Conservation (phyloP, 2,797 vertebrate genomes). For the Iguana delicatissima region DNA sequence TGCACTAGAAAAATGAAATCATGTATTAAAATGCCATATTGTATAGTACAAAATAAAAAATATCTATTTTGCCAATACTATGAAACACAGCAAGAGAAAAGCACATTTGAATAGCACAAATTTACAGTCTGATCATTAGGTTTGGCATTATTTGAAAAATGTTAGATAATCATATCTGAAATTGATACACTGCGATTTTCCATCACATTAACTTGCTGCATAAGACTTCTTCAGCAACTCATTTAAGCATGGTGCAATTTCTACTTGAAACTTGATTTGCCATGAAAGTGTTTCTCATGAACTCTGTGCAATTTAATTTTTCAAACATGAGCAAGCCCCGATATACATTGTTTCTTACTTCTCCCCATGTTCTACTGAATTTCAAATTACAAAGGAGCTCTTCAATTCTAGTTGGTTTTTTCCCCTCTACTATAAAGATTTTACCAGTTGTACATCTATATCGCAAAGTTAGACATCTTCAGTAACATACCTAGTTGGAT, state of each 20-base stretch:
- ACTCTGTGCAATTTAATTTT: conserved; percentile 48
- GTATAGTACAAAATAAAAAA: conserved; percentile 70
- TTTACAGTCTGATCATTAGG: conserved; percentile 70
- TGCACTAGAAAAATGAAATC: conserved; percentile 66
- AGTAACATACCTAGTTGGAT: conserved; percentile 47
- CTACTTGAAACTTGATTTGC: conserved; percentile 68
- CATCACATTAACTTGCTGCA: conserved; percentile 72
- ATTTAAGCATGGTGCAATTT: conserved; percentile 69
- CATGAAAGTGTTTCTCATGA: conserved; percentile 34
- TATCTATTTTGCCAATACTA: conserved; percentile 73
- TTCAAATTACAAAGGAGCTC: conserved; percentile 19
- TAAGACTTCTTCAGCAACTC: conserved; percentile 67
- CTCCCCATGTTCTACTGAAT: conserved; percentile 50
- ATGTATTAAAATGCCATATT: conserved; percentile 66
- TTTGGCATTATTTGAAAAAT: conserved; percentile 68
- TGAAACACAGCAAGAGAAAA: conserved; percentile 77
- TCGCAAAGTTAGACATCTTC: conserved; percentile 62
- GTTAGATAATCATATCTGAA: conserved; percentile 63
- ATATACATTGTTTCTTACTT: conserved; percentile 62
- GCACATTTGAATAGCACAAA: conserved; percentile 87
- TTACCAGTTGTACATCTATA: conserved; percentile 17
- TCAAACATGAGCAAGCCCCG: conserved; percentile 59
- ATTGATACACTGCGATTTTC: conserved; percentile 66
- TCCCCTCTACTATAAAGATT: conserved; percentile 26
- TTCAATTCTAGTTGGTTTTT: no score